Evolutionary conservation across 2,113 vertebrate species (phyloP).

Genomic region (Eleginops maclovinus): DNA sequence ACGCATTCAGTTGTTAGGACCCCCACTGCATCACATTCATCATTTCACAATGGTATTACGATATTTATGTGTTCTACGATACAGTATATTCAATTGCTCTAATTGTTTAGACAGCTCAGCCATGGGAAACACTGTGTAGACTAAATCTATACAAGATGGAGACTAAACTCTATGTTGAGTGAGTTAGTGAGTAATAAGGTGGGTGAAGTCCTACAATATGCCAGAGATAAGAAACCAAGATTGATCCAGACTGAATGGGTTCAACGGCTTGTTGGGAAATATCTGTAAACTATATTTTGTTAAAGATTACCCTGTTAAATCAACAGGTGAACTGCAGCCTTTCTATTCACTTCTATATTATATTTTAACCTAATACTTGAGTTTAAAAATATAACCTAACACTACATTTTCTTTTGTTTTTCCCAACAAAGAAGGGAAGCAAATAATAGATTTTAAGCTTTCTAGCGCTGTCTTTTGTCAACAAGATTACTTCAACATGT

Average conservation of each 20-base stretch:
- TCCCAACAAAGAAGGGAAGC: background rate
- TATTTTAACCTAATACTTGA: background rate
- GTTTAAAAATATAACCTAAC: background rate
- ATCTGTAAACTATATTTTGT: background rate
- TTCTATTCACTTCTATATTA: background rate
- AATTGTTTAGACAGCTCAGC: conserved; percentile 72
- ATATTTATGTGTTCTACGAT: conserved; percentile 60
- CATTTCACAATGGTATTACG: conserved; percentile 44
- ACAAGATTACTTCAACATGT: background rate
- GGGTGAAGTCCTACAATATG: conserved; percentile 53
- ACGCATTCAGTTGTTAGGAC: conserved; percentile 39
- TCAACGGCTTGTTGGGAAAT: background rate
- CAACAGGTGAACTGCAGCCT: too few species aligned
- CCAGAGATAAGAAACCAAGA: conserved; percentile 40
- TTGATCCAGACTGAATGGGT: conserved; percentile 20
- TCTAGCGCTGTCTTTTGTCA: background rate
- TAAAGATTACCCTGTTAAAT: background rate
- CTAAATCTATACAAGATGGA: conserved; percentile 68
- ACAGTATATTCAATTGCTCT: conserved; percentile 55
- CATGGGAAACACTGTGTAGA: conserved; percentile 63
- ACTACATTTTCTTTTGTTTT: background rate
- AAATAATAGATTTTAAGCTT: background rate
- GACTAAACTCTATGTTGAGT: conserved; percentile 52
- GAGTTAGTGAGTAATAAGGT: conserved; percentile 31
- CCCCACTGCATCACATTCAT: conserved; percentile 52